Evolutionary conservation across 23 tunicate species (phyloP).

Genomic region (Botrylloides violaceus): DNA sequence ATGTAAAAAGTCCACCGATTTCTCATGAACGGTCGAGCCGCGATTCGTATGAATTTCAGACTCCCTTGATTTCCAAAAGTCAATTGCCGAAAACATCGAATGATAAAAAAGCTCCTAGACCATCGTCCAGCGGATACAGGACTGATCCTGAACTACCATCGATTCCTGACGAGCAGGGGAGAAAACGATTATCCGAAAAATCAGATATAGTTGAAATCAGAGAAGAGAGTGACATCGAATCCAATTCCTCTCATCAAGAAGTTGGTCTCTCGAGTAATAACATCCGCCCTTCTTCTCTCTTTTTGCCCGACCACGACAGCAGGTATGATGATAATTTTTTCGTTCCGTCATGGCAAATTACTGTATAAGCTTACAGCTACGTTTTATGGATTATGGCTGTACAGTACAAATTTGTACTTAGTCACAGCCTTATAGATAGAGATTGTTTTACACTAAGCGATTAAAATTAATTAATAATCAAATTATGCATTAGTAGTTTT

Average conservation of each 20-base stretch:
- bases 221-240: neutral
- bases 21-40: neutral
- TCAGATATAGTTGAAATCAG: neutral
- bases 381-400: no score
- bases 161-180: neutral
- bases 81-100: neutral
- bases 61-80: neutral
- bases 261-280: neutral
- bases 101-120: neutral
- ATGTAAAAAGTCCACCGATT: neutral
- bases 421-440: no score
- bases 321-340: no score
- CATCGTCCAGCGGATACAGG: slow-evolving; percentile 7
- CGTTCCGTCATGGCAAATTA: no score
- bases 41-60: neutral
- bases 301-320: no score
- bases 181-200: neutral
- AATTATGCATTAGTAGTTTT: no score
- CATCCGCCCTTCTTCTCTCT: neutral
- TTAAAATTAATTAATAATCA: no score
- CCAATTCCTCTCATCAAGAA: neutral
- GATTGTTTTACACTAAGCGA: no score
- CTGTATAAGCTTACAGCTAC: no score
- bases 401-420: no score
- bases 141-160: neutral